These are phyloP conservation scores for Daubentonia madagascariensis DNA, from an alignment of 2,113 vertebrate species.

Conservation along the genomic window DNA sequence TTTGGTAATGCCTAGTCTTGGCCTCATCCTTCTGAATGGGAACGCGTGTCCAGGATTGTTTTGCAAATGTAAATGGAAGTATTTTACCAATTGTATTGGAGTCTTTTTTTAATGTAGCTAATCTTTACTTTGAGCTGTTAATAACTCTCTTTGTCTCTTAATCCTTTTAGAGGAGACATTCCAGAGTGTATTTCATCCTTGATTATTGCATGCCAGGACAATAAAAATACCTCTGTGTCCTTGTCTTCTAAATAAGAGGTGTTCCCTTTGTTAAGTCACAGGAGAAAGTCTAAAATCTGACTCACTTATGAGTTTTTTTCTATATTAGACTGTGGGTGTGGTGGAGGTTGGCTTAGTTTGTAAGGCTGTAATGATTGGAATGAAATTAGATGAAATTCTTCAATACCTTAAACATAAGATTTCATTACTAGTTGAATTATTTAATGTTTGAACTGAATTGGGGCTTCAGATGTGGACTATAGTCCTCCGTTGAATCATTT, in stretches of 20 bases:
- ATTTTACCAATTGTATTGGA: neutral
- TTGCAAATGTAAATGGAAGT: neutral
- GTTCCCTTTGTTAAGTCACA: neutral
- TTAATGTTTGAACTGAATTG: constrained; percentile 22
- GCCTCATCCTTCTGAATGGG: neutral
- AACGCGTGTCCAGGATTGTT: neutral
- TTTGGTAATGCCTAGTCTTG: neutral
- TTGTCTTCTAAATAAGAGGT: neutral
- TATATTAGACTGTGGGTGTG: neutral
- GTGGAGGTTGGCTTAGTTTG: neutral
- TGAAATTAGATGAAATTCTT: neutral
- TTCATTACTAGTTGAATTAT: constrained; percentile 4
- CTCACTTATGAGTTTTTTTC: constrained; percentile 1
- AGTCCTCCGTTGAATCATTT: neutral
- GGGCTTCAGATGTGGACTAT: neutral
- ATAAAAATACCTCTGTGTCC: neutral
- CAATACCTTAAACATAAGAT: neutral
- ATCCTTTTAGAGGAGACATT: neutral
- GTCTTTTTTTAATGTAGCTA: neutral
- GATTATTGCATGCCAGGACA: neutral
- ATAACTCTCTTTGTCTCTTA: neutral
- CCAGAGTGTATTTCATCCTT: neutral
- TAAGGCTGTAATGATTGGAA: neutral
- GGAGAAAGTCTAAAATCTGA: neutral
- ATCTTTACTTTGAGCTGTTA: neutral